Evolutionary conservation across 2,888 invertebrate genomes (phyloP).

Genomic region (Cyrtodaria siliqua): DNA sequence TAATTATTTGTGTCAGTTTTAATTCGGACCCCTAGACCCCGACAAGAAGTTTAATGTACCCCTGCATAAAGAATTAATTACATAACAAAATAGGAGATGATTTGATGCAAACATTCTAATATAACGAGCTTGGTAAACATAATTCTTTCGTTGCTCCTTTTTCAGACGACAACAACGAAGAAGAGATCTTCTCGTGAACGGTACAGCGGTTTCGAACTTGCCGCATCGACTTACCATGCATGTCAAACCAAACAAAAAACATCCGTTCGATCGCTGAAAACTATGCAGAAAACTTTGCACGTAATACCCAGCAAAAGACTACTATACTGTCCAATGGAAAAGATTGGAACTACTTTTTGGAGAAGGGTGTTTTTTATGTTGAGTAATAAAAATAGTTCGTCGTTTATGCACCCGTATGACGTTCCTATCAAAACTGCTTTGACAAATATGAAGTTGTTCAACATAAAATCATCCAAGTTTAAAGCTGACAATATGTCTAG

Average conservation of each 20-base stretch:
- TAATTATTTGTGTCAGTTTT: too few species aligned
- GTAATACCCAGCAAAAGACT: constrained; percentile 17
- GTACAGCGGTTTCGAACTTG: constrained; percentile 16
- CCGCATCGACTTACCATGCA: background rate
- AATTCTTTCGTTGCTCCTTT: too few species aligned
- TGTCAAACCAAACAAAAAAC: constrained; percentile 7
- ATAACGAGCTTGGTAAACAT: too few species aligned
- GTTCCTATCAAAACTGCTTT: constrained; percentile 44
- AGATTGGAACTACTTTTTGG: constrained; percentile 55
- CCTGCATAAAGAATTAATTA: too few species aligned
- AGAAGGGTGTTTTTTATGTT: constrained; percentile 44
- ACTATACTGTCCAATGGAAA: constrained; percentile 52
- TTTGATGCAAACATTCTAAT: too few species aligned
- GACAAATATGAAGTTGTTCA: constrained; percentile 14
- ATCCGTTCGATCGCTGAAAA: background rate
- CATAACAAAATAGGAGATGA: too few species aligned
- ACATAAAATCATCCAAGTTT: constrained; percentile 6
- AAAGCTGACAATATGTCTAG: constrained; percentile 12
- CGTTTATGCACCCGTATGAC: constrained; percentile 36
- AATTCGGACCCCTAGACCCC: too few species aligned
- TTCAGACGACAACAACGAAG: too few species aligned
- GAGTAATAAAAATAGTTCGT: background rate
- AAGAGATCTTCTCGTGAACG: constrained; percentile 7
- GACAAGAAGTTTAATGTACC: too few species aligned
- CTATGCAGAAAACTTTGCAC: constrained; percentile 9